phyloP scores from a whole-genome alignment of 2,797 vertebrate species.

The Sebastes nivosus region DNA sequence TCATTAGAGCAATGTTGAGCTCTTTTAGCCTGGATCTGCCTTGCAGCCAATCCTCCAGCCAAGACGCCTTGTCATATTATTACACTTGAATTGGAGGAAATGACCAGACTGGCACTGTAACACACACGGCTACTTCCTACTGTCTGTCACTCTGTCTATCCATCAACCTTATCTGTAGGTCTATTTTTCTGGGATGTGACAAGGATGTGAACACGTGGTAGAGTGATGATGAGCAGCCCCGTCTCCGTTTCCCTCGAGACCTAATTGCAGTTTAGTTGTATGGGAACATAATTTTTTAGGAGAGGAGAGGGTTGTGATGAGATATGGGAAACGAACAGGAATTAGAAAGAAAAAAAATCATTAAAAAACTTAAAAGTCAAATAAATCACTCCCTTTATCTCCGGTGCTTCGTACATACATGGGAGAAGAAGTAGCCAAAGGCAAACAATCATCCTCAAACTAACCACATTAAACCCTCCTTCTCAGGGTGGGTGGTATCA shows the following conservation, averaged over 20 bases:
- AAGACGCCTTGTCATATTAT: constrained; percentile 34
- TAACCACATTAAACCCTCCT: not conserved
- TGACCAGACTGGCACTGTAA: constrained; percentile 9
- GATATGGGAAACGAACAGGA: not conserved
- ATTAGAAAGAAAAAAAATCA: not conserved
- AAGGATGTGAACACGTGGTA: not conserved
- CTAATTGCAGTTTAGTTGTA: not conserved
- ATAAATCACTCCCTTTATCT: not conserved
- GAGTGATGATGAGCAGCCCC: not conserved
- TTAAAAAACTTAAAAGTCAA: not conserved
- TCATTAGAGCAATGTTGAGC: constrained; percentile 46
- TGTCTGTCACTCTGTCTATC: constrained; percentile 2
- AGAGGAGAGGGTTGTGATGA: not conserved
- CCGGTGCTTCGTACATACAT: not conserved
- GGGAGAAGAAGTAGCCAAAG: not conserved
- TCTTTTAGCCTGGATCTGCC: constrained; percentile 40
- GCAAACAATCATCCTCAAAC: not conserved
- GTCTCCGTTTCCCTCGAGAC: too few relatives aligned
- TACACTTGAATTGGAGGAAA: constrained; percentile 15
- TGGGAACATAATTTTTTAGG: not conserved
- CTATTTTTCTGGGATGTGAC: not conserved
- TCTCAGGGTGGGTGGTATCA: not conserved
- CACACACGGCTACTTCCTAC: not conserved
- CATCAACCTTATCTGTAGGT: not conserved
- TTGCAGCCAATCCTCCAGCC: not conserved